Conservation (phyloP, 2,113 vertebrate genomes). For the Parus major region DNA sequence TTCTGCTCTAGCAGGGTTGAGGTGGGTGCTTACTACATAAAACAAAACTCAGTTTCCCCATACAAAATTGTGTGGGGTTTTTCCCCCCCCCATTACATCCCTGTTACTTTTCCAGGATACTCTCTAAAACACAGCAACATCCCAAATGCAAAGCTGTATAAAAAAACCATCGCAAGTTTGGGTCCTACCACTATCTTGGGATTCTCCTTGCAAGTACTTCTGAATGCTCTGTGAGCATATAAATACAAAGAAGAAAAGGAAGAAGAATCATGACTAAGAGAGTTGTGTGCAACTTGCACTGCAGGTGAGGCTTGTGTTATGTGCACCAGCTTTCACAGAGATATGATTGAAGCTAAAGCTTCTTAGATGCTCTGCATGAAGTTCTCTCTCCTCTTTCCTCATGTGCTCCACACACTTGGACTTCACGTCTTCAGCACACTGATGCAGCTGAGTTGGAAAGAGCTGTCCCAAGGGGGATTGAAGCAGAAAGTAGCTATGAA, state of each 20-base stretch:
- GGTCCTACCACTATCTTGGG: background rate
- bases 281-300: background rate
- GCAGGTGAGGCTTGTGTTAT: background rate
- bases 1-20: background rate
- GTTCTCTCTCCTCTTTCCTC: background rate
- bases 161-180: background rate
- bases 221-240: background rate
- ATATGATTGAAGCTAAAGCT: background rate
- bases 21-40: background rate
- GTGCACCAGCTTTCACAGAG: background rate
- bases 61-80: background rate
- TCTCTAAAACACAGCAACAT: background rate
- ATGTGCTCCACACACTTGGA: background rate
- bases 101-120: background rate
- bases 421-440: background rate
- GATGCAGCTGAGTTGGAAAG: background rate
- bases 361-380: background rate
- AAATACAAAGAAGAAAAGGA: background rate
- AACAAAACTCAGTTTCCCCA: background rate
- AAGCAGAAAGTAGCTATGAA: conserved; percentile 23
- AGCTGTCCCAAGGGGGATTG: background rate
- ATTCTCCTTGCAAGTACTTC: background rate
- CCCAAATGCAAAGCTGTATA: background rate
- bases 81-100: background rate
- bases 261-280: background rate